Conservation (phyloP, 1,140 invertebrate genomes). For the Marisa cornuarietis region DNA sequence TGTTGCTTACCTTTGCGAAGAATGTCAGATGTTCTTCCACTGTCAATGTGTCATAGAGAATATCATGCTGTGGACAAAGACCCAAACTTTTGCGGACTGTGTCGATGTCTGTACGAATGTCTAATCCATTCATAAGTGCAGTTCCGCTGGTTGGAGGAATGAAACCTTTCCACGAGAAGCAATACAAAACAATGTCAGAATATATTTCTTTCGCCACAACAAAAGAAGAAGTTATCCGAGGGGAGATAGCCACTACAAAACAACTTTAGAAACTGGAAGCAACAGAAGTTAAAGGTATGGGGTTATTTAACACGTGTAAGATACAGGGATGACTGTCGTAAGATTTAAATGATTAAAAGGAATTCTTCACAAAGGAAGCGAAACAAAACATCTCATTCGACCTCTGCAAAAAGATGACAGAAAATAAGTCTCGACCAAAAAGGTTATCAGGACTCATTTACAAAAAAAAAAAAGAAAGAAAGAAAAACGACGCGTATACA, state of each 20-base stretch:
- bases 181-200: neutral
- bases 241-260: neutral
- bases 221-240: neutral
- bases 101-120: conserved; percentile 68
- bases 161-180: conserved; percentile 36
- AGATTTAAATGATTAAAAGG: too few species aligned
- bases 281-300: neutral
- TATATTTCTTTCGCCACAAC: neutral
- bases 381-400: too few species aligned
- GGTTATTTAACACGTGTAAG: neutral
- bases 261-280: neutral
- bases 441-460: too few species aligned
- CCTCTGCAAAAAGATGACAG: too few species aligned
- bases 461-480: too few species aligned
- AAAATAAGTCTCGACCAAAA: too few species aligned
- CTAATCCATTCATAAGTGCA: conserved; percentile 75
- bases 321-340: too few species aligned
- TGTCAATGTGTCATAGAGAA: conserved; percentile 88
- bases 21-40: conserved; percentile 90
- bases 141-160: conserved; percentile 70
- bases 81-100: conserved; percentile 77
- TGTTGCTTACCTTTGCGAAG: conserved; percentile 71
- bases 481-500: too few species aligned
- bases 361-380: too few species aligned
- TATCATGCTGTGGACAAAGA: conserved; percentile 93